These are phyloP conservation scores for Meganola albula DNA, from an alignment of 2,888 invertebrate species.

Conservation along the genomic window DNA sequence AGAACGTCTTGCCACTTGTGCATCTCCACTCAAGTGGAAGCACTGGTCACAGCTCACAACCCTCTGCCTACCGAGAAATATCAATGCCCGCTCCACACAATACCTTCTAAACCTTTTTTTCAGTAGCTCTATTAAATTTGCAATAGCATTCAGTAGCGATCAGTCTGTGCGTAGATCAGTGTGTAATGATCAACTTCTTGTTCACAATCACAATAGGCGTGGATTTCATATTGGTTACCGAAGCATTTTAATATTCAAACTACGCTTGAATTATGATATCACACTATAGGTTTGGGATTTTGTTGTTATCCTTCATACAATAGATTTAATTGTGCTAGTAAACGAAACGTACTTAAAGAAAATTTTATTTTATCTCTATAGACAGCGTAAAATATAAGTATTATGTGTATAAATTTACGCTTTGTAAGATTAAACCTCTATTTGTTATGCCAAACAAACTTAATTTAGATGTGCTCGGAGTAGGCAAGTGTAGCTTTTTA, in stretches of 20 bases:
- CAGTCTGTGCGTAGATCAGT: slow-evolving; percentile 53
- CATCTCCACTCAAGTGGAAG: slow-evolving; percentile 57
- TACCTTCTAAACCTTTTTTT: slow-evolving; percentile 42
- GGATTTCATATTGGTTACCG: slow-evolving; percentile 29
- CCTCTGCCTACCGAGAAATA: slow-evolving; percentile 45
- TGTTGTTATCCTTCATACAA: slow-evolving; percentile 8
- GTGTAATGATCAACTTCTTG: slow-evolving; percentile 44
- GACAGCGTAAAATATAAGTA: too few species aligned
- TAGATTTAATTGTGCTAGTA: neutral
- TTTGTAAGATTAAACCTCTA: too few species aligned
- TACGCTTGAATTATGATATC: slow-evolving; percentile 38
- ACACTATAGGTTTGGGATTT: slow-evolving; percentile 28
- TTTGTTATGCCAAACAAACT: too few species aligned
- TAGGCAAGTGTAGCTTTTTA: too few species aligned
- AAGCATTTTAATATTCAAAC: slow-evolving; percentile 36
- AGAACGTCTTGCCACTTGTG: slow-evolving; percentile 40
- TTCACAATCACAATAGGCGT: slow-evolving; percentile 31
- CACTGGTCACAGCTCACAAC: slow-evolving; percentile 25
- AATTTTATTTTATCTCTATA: slow-evolving; percentile 1
- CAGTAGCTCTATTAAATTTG: slow-evolving; percentile 49
- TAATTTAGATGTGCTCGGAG: too few species aligned
- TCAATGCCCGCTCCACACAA: slow-evolving; percentile 47
- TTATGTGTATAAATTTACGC: too few species aligned
- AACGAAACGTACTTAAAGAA: slow-evolving; percentile 1
- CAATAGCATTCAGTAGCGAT: slow-evolving; percentile 50